These are phyloP conservation scores for Siderastrea radians DNA, from an alignment of 92 coral and sea anemone genomes.

Conservation along the genomic window DNA sequence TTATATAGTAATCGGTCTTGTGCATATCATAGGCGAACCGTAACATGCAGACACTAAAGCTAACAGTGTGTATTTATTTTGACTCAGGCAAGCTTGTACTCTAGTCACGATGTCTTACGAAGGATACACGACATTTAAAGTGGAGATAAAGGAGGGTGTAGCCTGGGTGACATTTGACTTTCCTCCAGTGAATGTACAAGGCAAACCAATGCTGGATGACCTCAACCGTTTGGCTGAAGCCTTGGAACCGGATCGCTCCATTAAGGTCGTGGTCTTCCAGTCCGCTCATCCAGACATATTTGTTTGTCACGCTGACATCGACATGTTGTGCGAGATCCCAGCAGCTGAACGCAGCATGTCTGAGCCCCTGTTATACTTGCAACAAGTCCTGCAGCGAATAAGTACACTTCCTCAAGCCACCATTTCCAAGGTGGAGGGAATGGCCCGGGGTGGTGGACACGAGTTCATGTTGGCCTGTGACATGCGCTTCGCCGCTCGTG, in stretches of 20 bases:
- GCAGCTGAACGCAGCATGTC: conserved; percentile 71
- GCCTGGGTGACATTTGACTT: conserved; percentile 95
- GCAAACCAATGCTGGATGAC: conserved; percentile 89
- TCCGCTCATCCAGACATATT: conserved; percentile 90
- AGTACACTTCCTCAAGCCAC: conserved; percentile 92
- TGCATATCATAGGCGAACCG: too few relatives aligned
- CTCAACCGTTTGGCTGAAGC: conserved; percentile 85
- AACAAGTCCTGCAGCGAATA: conserved; percentile 81
- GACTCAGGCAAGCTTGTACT: too few relatives aligned
- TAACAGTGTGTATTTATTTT: too few relatives aligned
- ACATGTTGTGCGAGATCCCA: conserved; percentile 89
- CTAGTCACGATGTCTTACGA: conserved; percentile 74
- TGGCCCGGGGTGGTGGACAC: conserved; percentile 95
- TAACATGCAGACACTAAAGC: too few relatives aligned
- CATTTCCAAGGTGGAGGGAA: conserved; percentile 93
- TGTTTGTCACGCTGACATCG: conserved; percentile 93
- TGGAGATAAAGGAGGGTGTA: conserved; percentile 82
- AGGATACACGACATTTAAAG: conserved; percentile 82
- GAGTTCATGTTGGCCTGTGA: conserved; percentile 94
- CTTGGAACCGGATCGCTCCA: conserved; percentile 82
- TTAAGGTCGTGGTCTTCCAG: conserved; percentile 90
- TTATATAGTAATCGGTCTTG: too few relatives aligned
- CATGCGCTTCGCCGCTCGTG: conserved; percentile 96
- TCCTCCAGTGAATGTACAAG: conserved; percentile 94
- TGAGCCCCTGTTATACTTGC: conserved; percentile 83